Base-by-base conservation (phyloP, 2,888 invertebrate genomes). In the Hypsopygia costalis region DNA sequence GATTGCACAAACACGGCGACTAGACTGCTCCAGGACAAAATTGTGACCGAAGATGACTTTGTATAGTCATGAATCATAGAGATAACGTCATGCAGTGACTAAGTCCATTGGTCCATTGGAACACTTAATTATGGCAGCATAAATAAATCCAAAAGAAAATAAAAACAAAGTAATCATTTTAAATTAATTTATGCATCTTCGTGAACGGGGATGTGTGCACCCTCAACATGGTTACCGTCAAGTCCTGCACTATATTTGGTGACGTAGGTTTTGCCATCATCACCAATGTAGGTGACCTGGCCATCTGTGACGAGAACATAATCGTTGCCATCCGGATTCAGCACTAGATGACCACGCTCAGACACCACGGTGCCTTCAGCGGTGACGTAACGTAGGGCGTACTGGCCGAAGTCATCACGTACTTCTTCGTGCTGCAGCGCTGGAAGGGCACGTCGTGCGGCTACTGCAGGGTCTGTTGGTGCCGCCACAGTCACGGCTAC, bases 401-500 rank as follows among this genome's bases (percentile, higher is more conserved):
- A 61, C 44, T 59, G 58, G 6, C 59, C 59, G 11, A 43, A 47
- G 21, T 52, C 53, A 30, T 61, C 61, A 25, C 51, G 51, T 6
- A 54, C 37, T 38, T 56, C 52, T 20, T 49, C 48, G 21, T 58
- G 58, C 29, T 48, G 41, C 16, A 51, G 6, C 1, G 50, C 49
- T 5, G 49, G 44, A 1, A 31, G 11, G 6, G 44, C 12, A 2
- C 40, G 37, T 6, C 20, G 30, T 20, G 36, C 11, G 1, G 27
- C 8, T 8, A 41, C 51, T 7, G 50, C 49, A 6, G 51, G 49
- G 8, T 40, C 42, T 27, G 34, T 51, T 0, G 71, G 69, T 2
- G 66, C 67, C 8, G 68, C 62, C 12, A 46, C 40, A 1, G 52
- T 62, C 8, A 48, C 57, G 12, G 53, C 65, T 20, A 69, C 37